Base-by-base conservation (phyloP, 2,113 vertebrate genomes). In the Ibidorhyncha struthersii region DNA sequence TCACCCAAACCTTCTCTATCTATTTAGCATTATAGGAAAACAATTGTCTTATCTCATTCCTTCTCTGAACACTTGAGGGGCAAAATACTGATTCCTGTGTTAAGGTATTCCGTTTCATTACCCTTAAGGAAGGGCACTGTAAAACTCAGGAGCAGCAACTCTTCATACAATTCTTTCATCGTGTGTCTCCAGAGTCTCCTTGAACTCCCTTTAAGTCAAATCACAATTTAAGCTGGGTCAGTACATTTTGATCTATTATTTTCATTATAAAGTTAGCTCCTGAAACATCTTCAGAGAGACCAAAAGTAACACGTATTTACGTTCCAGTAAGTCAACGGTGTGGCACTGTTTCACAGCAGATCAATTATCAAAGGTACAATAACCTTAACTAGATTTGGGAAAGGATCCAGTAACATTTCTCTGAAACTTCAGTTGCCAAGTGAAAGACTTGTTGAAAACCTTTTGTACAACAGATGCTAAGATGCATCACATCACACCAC, bases 241-340 rank as follows among this genome's bases (percentile, higher is more conserved):
- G 61, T 6, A 40, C 43, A 36, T 59, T 58, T 8, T 41, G 20
- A 53, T 30, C 36, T 81, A 13, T 9, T 14, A 41, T 41, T 59
- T 62, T 32, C 36, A 30, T 14, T 76, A 19, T 2, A 1, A 55
- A 41, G 5, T 7, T 34, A 63, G 26, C 26, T 63, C 67, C 63
- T 41, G 16, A 65, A n/a, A 53, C 13, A 23, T 10, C 49, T 84
- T 27, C 59, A 63, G 25, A 29, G 72, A 86, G 20, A 36, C 6
- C 27, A 52, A 38, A 34, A 71, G 40, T 38, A 81, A 62, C 34
- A 49, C 0, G 4, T 2, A 0, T 47, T 69, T 21, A 2, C 1
- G 0, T 14, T 34, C 40, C 8, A 14, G 0, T 12, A 23, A 71
- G n/a, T 17, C 53, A 30, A 1, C 2, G 2, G 32, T 0, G 4